Evolutionary conservation across 64 coral and sea anemone genomes (phyloP).

Genomic region (Actinia tenebrosa): DNA sequence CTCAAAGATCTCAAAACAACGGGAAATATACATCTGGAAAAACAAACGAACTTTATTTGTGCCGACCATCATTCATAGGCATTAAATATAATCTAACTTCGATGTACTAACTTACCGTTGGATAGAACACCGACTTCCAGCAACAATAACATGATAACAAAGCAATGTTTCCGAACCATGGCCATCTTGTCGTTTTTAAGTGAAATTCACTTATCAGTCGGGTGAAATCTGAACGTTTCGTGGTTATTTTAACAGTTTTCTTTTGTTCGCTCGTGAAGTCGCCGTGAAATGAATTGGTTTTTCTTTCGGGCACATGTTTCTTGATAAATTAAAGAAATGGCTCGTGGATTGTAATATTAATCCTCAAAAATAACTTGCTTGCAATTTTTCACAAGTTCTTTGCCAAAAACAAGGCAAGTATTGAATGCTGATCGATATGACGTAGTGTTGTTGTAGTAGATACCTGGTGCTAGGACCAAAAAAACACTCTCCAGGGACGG

Average conservation of each 20-base stretch:
- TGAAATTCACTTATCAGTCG: background rate
- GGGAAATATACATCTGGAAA: background rate
- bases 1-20: background rate
- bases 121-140: background rate
- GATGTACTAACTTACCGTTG: background rate
- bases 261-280: background rate
- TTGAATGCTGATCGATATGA: background rate
- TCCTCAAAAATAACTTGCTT: background rate
- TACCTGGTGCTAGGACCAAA: background rate
- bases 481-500: background rate
- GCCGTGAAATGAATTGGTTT: background rate
- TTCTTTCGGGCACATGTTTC: background rate
- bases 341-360: background rate
- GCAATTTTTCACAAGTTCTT: constrained; percentile 12
- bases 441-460: background rate
- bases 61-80: background rate
- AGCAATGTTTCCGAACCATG: background rate
- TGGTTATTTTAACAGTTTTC: background rate
- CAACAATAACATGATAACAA: background rate
- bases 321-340: background rate
- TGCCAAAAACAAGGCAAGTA: background rate
- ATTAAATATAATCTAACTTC: background rate
- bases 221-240: background rate
- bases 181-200: background rate
- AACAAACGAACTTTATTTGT: constrained; percentile 7